Base-by-base conservation (phyloP, 2,888 invertebrate species). In the Sinodicranocentrus sp. region DNA sequence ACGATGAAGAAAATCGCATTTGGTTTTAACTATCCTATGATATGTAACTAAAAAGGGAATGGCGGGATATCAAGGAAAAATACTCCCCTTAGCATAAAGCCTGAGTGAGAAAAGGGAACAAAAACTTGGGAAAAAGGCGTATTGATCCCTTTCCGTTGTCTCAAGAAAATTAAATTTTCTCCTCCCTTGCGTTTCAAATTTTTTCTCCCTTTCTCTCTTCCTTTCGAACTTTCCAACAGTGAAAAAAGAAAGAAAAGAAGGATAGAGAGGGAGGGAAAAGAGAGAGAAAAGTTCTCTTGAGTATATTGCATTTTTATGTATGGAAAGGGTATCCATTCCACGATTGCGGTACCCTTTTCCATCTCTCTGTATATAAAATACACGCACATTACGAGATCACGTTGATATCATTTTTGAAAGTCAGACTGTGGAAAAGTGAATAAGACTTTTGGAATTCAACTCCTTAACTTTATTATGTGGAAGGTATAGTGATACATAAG, bases 141-240 rank as follows among this genome's bases (percentile, higher is more conserved):
- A 87, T 87, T 85, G 86, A 87, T 87, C 86, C 73, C 33, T 82
- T 59, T 80, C 73, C 85, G 80, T 79, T 85, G 82, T 86, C 85
- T 85, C 84, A 84, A 77, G 76, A 85, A 87, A 87, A 87, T 87
- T 86, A 86, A 87, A 86, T 87, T 86, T 85, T 86, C 83, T 84
- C 75, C 84, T 86, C 83, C 84, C 80, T 80, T 80, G 71, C 70
- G 73, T 82, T 82, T 72, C 77, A 48, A 17, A 68, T 70, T 77
- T 68, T 59, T 68, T 67, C 26, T 52, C 77, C 63, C 25, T 78
- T 70, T 77, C 67, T 59, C 59, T 67, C 26, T 52, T 63, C n/a
- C n/a, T n/a, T n/a, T n/a, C n/a, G 8, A 59, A 26, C 26, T 59
- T 21, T 15, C 10, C 26, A 26, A 57, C 10, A 10, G n/a, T 25